Base-by-base conservation (phyloP, 2,113 vertebrate species). In the Chamaetylas fuelleborni region DNA sequence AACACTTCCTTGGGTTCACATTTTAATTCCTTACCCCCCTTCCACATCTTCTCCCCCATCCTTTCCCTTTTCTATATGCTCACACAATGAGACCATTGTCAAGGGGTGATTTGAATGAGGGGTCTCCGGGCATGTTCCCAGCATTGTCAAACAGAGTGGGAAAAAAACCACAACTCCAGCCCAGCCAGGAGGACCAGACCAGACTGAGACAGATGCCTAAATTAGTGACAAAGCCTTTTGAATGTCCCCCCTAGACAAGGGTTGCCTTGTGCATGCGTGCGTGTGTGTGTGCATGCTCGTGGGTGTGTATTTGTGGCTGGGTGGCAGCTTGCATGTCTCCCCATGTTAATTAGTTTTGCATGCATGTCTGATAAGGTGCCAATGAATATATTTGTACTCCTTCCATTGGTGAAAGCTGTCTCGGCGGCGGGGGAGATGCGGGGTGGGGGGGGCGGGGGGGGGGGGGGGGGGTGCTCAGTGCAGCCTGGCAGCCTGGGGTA, bases 141-240 rank as follows among this genome's bases (percentile, higher is more conserved):
- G 98, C 98, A 98, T 98, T 98, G 98, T 98, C 97, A 97, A 70
- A 97, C 96, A 98, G 97, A 97, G 97, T 97, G 97, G 98, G 97
- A 98, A 98, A 98, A 95, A 97, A 97, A 95, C 47, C 92, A 96
- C 95, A 94, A 95, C 95, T 97, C 96, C 94, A 96, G 97, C 93
- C 64, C 96, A 98, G 97, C 97, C 98, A 98, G 98, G 97, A 98
- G 98, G 96, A 98, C 97, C 97, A 98, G 98, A 97, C 98, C 97
- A 98, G 98, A 99, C 98, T 98, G 98, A 98, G 98, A 98, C 99
- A 99, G 98, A 99, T 99, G 99, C 98, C 98, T 98, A 98, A 98
- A 99, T 99, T 98, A 99, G 98, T 97, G 95, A 98, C 97, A 98
- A 98, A 98, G 98, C 98, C 98, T 98, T 98, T 98, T 98, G 97